A percentile compares a stretch with the other conserved stretches of the same genome.
Evolutionary conservation across 1,140 invertebrate species (phyloP).

Genomic region (Oppia nitens): DNA sequence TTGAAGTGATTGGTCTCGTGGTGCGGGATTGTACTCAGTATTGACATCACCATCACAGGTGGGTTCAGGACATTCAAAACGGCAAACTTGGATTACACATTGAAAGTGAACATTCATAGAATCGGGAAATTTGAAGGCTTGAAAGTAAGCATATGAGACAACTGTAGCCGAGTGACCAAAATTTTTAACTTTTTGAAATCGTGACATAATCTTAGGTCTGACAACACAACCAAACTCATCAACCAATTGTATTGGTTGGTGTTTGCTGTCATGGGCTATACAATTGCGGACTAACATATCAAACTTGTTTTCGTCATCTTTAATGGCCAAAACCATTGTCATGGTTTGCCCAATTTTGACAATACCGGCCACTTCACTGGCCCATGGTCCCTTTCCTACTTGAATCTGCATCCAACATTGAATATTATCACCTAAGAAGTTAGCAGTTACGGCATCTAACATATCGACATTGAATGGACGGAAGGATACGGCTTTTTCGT

Average conservation of each 20-base stretch:
- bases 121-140: constrained; percentile 90
- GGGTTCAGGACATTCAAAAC: constrained; percentile 74
- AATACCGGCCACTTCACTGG: constrained; percentile 76
- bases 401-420: constrained; percentile 95
- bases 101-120: constrained; percentile 93
- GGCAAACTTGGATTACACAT: constrained; percentile 83
- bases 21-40: constrained; percentile 15
- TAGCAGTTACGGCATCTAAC: constrained; percentile 78
- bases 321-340: constrained; percentile 91
- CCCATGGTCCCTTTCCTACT: constrained; percentile 87
- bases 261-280: constrained; percentile 80
- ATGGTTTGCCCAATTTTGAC: constrained; percentile 91
- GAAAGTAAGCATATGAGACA: constrained; percentile 78
- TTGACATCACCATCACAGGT: constrained; percentile 20
- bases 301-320: constrained; percentile 87
- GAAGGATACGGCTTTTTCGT: constrained; percentile 84
- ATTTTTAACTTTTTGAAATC: constrained; percentile 87
- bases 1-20: constrained; percentile 13
- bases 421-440: constrained; percentile 82
- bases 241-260: constrained; percentile 81
- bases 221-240: constrained; percentile 83
- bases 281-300: constrained; percentile 89
- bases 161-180: constrained; percentile 81
- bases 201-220: constrained; percentile 75
- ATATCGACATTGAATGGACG: constrained; percentile 77